These are phyloP conservation scores for Apodemia hepburni DNA, from an alignment of 2,888 invertebrate genomes.

Conservation along the genomic window DNA sequence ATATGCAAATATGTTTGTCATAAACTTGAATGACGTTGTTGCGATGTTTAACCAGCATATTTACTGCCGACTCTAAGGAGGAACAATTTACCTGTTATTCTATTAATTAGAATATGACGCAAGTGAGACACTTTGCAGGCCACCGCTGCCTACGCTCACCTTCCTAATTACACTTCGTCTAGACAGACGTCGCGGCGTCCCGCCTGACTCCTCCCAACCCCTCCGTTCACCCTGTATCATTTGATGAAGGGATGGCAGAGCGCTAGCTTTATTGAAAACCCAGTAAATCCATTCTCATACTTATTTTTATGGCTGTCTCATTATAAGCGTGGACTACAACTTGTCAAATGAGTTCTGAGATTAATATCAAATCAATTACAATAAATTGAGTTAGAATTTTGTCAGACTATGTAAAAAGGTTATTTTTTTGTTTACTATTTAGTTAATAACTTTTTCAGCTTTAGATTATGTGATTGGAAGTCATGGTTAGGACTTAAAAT, in stretches of 20 bases:
- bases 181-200: conserved; percentile 60
- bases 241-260: conserved; percentile 36
- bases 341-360: not conserved
- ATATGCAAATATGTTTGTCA: conserved; percentile 9
- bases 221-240: conserved; percentile 38
- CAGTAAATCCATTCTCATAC: conserved; percentile 22
- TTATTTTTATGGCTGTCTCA: conserved; percentile 3
- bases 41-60: conserved; percentile 8
- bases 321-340: not conserved
- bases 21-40: conserved; percentile 13
- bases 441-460: no score
- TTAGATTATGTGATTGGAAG: no score
- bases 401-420: not conserved
- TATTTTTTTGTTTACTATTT: no score
- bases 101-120: conserved; percentile 56
- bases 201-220: conserved; percentile 51
- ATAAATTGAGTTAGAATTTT: not conserved
- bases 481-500: no score
- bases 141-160: conserved; percentile 64
- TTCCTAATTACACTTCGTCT: conserved; percentile 72
- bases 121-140: conserved; percentile 44
- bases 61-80: conserved; percentile 4
- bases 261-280: conserved; percentile 22
- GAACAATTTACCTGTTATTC: conserved; percentile 43
- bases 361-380: not conserved